Percentiles rank a stretch among this genome's conserved stretches.
phyloP scores from a whole-genome alignment of 2,797 vertebrate species.

The Tympanoctomys barrerae region DNA sequence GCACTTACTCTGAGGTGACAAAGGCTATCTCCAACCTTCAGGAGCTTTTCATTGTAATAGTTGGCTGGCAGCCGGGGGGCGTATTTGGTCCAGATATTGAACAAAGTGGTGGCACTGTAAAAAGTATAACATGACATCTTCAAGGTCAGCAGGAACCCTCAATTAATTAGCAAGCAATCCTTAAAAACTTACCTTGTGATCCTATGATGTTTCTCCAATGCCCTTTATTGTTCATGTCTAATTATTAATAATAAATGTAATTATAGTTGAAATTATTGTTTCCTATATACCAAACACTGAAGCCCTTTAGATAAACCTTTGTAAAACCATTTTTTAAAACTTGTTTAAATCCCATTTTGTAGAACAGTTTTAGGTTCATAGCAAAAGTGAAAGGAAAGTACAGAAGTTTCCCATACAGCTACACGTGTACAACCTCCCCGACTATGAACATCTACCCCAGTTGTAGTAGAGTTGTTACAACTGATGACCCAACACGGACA shows the following conservation, averaged over 20 bases:
- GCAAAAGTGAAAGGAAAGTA: neutral
- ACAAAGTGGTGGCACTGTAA: conserved; percentile 91
- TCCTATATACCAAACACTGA: neutral
- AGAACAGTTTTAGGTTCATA: conserved; percentile 3
- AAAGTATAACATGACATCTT: conserved; percentile 67
- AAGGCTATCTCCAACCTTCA: conserved; percentile 94
- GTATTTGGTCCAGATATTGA: conserved; percentile 95
- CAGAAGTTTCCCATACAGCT: neutral
- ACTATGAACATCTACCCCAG: neutral
- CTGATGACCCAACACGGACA: neutral
- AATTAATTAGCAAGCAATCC: neutral
- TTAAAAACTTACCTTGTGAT: neutral
- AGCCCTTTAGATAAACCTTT: neutral
- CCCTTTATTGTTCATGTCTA: neutral
- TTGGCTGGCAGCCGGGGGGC: conserved; percentile 91
- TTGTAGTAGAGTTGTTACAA: neutral
- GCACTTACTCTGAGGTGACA: conserved; percentile 92
- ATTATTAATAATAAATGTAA: conserved; percentile 47
- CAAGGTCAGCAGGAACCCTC: conserved; percentile 72
- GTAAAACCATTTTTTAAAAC: too few relatives aligned
- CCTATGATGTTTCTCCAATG: neutral
- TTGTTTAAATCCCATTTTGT: neutral
- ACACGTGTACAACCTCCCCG: neutral
- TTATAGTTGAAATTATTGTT: neutral
- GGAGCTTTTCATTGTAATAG: conserved; percentile 92